A percentile compares a stretch with the other conserved stretches of the same genome.
Evolutionary conservation across 2,797 vertebrate genomes (phyloP).

Genomic region (Aquila chrysaetos): DNA sequence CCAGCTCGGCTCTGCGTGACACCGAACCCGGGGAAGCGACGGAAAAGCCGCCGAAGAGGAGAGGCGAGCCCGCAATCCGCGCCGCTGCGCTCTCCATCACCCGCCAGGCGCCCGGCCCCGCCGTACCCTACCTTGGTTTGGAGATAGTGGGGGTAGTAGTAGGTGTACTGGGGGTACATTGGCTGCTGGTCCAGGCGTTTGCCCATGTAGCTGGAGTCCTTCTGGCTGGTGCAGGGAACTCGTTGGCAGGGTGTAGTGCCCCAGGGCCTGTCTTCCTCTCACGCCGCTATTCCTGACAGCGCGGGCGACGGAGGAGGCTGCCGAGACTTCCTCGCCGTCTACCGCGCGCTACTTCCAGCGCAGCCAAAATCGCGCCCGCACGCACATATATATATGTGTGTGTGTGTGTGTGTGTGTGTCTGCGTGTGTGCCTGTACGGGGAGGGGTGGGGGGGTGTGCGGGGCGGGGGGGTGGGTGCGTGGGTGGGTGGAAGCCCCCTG

Average conservation of each 20-base stretch:
- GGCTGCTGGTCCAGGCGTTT: conserved; percentile 98
- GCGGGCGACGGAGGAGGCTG: conserved; percentile 69
- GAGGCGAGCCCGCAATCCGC: conserved; percentile 4
- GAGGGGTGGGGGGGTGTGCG: neutral
- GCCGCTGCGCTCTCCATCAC: conserved; percentile 53
- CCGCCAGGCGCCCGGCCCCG: conserved; percentile 55
- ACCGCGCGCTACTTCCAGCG: conserved; percentile 73
- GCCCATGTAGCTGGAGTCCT: conserved; percentile 99
- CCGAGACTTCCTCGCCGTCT: conserved; percentile 70
- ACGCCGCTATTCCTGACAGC: conserved; percentile 80
- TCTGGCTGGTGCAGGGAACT: conserved; percentile 90
- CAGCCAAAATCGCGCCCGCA: conserved; percentile 38
- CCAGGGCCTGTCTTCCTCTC: conserved; percentile 77
- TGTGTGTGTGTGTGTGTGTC: neutral
- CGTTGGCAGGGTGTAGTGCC: conserved; percentile 78
- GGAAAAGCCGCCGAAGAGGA: neutral
- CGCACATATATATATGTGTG: neutral
- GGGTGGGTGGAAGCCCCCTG: conserved; percentile 8
- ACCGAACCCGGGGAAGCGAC: conserved; percentile 28
- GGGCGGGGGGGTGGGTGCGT: neutral
- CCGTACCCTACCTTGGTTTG: conserved; percentile 88
- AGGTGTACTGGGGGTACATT: conserved; percentile 99
- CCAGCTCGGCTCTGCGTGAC: conserved; percentile 44
- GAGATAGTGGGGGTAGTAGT: conserved; percentile 98
- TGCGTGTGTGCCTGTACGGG: neutral